These are phyloP conservation scores for Odontocerum albicorne DNA, from an alignment of 2,888 invertebrate genomes.

Conservation along the genomic window DNA sequence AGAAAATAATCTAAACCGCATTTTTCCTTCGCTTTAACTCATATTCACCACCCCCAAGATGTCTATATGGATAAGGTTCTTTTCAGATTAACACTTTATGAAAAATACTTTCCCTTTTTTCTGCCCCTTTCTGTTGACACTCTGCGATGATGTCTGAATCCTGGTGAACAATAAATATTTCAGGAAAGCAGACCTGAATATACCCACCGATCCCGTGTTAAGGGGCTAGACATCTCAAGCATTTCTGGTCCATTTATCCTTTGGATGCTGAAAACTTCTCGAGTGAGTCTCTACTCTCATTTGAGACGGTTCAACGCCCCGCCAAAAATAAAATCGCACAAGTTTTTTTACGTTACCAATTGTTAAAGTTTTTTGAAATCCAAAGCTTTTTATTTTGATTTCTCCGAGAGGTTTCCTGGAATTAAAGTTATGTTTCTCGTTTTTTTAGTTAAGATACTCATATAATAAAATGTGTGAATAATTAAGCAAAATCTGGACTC, in stretches of 20 bases:
- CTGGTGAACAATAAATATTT: conserved; percentile 1
- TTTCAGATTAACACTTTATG: conserved; percentile 26
- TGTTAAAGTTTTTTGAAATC: too few relatives aligned
- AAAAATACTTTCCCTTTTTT: conserved; percentile 6
- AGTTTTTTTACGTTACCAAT: too few relatives aligned
- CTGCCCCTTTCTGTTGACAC: conserved; percentile 15
- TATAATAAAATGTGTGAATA: too few relatives aligned
- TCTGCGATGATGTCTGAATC: not conserved
- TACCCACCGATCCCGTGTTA: conserved; percentile 18
- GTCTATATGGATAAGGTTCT: conserved; percentile 28
- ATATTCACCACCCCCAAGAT: not conserved
- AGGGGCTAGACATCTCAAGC: conserved; percentile 26
- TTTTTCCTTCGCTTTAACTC: too few relatives aligned
- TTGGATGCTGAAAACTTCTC: conserved; percentile 12
- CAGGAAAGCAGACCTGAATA: conserved; percentile 18
- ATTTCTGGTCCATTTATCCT: conserved; percentile 34
- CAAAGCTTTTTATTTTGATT: too few relatives aligned
- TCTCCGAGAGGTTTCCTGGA: too few relatives aligned
- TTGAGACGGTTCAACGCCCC: conserved; percentile 26
- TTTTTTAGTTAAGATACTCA: too few relatives aligned
- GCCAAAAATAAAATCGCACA: too few relatives aligned
- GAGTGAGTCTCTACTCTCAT: not conserved
- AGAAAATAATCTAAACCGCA: too few relatives aligned
- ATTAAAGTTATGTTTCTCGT: too few relatives aligned
- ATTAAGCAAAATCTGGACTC: too few relatives aligned